Conservation (phyloP, 2,113 vertebrate species). For the Haplochromis vanheusdeni region DNA sequence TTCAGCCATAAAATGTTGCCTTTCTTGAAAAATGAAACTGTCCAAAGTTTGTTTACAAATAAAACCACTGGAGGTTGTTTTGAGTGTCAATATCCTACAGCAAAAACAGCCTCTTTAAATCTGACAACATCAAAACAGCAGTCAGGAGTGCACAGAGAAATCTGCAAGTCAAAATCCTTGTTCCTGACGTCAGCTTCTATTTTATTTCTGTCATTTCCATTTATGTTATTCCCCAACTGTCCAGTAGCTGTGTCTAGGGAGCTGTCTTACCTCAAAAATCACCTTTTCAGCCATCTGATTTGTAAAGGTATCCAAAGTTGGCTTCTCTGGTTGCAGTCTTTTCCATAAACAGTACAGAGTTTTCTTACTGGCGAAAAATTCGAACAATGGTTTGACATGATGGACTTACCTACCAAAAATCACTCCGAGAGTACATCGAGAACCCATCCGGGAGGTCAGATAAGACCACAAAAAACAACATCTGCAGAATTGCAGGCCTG, state of each 20-base stretch:
- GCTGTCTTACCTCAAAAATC: neutral
- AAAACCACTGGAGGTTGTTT: neutral
- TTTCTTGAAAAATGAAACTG: neutral
- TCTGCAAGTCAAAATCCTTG: neutral
- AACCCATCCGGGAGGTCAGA: neutral
- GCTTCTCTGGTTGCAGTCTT: neutral
- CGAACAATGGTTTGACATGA: neutral
- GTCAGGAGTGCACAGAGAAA: neutral
- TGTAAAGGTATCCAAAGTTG: neutral
- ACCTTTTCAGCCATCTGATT: neutral
- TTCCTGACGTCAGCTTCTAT: neutral
- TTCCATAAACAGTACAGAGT: neutral
- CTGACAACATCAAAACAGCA: neutral
- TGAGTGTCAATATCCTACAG: neutral
- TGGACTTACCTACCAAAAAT: neutral
- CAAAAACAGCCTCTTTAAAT: neutral
- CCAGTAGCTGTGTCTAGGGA: neutral
- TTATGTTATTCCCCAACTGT: neutral
- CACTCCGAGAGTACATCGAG: neutral
- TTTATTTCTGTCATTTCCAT: neutral
- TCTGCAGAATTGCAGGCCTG: neutral
- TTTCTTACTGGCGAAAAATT: rapidly evolving
- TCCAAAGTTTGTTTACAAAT: neutral
- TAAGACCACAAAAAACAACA: neutral
- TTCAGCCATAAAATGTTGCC: neutral